Evolutionary conservation across 2,888 invertebrate species (phyloP).

Genomic region (Nasonovia ribisnigri): DNA sequence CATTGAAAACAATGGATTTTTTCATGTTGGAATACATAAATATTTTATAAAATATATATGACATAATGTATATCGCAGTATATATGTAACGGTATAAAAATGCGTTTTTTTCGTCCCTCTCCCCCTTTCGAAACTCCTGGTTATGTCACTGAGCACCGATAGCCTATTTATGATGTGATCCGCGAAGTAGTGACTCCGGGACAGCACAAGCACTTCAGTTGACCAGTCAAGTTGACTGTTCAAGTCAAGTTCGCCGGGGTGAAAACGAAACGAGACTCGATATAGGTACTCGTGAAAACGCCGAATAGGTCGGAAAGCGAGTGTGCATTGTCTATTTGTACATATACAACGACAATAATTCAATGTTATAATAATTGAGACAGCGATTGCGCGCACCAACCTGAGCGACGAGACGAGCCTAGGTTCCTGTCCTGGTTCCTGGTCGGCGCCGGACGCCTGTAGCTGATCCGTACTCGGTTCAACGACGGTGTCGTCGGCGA

Average conservation of each 20-base stretch:
- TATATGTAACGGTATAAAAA: no score
- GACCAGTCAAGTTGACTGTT: neutral
- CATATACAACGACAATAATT: neutral
- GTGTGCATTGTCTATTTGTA: neutral
- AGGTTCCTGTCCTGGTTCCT: neutral
- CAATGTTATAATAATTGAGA: neutral
- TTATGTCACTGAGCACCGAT: neutral
- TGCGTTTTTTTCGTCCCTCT: no score
- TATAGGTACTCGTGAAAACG: neutral
- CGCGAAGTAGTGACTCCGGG: neutral
- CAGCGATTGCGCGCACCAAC: neutral
- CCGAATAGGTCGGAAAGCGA: neutral
- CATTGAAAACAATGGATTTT: no score
- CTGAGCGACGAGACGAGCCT: constrained; percentile 42
- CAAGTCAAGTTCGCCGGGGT: neutral
- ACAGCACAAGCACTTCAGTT: neutral
- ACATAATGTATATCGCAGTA: no score
- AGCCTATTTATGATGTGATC: neutral
- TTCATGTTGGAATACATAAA: no score
- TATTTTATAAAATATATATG: no score
- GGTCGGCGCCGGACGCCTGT: neutral
- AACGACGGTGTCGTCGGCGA: neutral
- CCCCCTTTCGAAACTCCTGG: no score
- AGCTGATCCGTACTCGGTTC: neutral
- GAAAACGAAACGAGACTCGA: neutral